Percentiles rank a stretch among this genome's conserved stretches.
Evolutionary conservation across 2,888 invertebrate species (phyloP).

Genomic region (Drosophila nr. fundita): DNA sequence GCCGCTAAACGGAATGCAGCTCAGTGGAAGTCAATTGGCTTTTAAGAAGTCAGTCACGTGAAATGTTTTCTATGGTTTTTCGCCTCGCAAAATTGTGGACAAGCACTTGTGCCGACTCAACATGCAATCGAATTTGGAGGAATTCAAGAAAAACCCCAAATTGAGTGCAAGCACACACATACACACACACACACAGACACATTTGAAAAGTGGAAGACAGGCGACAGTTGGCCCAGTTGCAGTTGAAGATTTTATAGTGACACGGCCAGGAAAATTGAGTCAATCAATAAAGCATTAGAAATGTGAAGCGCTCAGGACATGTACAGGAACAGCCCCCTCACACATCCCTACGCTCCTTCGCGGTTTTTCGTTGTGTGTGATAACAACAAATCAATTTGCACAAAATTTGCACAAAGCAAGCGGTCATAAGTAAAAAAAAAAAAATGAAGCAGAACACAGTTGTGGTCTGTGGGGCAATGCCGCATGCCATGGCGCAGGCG

Average conservation of each 20-base stretch:
- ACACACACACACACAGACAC: constrained; percentile 1
- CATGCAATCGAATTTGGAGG: constrained; percentile 75
- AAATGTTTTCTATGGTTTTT: constrained; percentile 60
- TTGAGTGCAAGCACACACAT: constrained; percentile 31
- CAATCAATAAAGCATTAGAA: constrained; percentile 73
- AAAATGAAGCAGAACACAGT: constrained; percentile 32
- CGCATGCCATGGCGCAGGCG: constrained; percentile 36
- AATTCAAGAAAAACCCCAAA: constrained; percentile 56
- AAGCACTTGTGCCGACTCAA: constrained; percentile 38
- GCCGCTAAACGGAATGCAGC: constrained; percentile 50
- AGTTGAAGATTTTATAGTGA: constrained; percentile 59
- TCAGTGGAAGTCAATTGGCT: constrained; percentile 72
- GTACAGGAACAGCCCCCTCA: constrained; percentile 11
- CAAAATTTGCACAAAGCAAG: constrained; percentile 74
- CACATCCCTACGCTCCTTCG: background rate
- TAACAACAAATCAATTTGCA: constrained; percentile 81
- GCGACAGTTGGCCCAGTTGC: constrained; percentile 77
- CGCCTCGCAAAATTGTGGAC: constrained; percentile 54
- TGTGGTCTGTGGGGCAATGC: constrained; percentile 55
- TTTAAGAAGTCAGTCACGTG: constrained; percentile 76
- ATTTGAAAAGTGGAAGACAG: constrained; percentile 24
- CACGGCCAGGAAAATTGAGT: constrained; percentile 75
- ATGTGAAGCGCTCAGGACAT: constrained; percentile 53
- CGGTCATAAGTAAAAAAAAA: constrained; percentile 1
- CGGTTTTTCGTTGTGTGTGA: constrained; percentile 46